phyloP scores from a whole-genome alignment of 1,140 invertebrate species.

The Saccostrea cuccullata region DNA sequence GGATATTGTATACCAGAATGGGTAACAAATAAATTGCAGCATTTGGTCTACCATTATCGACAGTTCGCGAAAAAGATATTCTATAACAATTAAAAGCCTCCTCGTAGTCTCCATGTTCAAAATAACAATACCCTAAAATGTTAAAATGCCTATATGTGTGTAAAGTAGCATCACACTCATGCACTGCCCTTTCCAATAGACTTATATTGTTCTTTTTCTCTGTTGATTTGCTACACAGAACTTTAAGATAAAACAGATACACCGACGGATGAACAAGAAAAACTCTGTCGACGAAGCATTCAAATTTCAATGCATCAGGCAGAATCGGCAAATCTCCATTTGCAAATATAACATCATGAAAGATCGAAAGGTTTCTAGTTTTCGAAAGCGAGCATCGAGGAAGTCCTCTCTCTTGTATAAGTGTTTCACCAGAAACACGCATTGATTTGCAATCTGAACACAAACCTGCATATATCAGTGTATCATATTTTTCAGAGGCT shows the following conservation, averaged over 20 bases:
- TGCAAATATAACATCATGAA: constrained; percentile 35
- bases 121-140: constrained; percentile 37
- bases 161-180: background rate
- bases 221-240: background rate
- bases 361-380: background rate
- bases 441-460: background rate
- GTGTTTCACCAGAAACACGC: background rate
- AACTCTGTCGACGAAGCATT: constrained; percentile 24
- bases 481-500: background rate
- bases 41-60: background rate
- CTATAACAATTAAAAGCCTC: constrained; percentile 11
- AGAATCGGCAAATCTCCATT: constrained; percentile 6
- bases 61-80: background rate
- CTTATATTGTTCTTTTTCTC: background rate
- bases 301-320: constrained; percentile 30
- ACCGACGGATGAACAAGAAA: constrained; percentile 40
- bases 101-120: background rate
- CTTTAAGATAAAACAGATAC: constrained; percentile 9
- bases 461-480: background rate
- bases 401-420: background rate
- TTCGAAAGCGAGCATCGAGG: background rate
- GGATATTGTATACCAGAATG: background rate
- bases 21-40: background rate
- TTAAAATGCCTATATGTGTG: constrained; percentile 26
- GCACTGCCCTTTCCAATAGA: background rate